Evolutionary conservation across 1,140 invertebrate species (phyloP), one percentile per base, ranked within the genome.

Genomic region (Drosophila guanche): DNA sequence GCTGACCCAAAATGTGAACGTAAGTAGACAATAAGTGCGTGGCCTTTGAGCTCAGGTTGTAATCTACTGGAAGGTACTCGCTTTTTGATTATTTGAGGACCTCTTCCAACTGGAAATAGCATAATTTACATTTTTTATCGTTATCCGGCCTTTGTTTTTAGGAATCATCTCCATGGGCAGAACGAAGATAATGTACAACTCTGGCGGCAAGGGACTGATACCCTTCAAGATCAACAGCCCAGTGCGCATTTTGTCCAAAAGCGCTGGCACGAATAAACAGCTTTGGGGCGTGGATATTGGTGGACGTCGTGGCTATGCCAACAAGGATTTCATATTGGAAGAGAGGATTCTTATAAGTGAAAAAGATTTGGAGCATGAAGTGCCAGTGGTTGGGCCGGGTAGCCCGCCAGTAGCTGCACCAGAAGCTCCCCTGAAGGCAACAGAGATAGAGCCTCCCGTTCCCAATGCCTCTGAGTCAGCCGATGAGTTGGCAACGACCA

Each of bases 261-360:
- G 94, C 67, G 94, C 94, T 83, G 95, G 95, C 22, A 92, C 76
- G 3, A 93, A 94, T 71, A 83, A 76, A 5, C 94, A 95, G 68
- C 90, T 96, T 57, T 96, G 96, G 95, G 95, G 94, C 74, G 95
- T 94, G 22, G 93, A 94, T 91, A 94, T 96, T 29, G 93, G 94
- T 86, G 95, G 95, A 25, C 93, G 93, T 79, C 91, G 93, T 71
- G 96, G 96, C 45, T 97, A 96, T 91, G 93, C 94, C 22, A 94
- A 94, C 43, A 92, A 93, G 52, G 89, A 90, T 10, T 94, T 95
- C 6, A 89, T 91, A 8, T 54, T 72, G 66, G 90, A 91, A 27
- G 58, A 78, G 2, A 79, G 68, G 50, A 51, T 91, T 12, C 2
- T 55, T 0, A 46, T 89, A 2, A 66, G 10, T 4, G 77, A 86